These are phyloP conservation scores for Desmodus rotundus DNA, from an alignment of 2,113 vertebrate genomes.

Conservation along the genomic window DNA sequence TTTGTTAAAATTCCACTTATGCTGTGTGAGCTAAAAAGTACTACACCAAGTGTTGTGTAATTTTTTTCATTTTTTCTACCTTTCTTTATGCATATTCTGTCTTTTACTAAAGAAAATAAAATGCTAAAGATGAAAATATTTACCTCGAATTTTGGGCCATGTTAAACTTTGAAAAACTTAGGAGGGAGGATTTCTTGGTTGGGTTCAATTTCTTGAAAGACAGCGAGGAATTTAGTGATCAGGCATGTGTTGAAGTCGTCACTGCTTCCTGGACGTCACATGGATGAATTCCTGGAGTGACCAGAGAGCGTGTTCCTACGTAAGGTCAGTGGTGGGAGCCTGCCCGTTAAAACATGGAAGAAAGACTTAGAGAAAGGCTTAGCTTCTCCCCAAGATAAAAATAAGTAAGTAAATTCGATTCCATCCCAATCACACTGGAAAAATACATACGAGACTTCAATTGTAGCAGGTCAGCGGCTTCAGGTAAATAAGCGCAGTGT, in stretches of 20 bases:
- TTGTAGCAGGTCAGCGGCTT: neutral
- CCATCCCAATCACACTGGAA: neutral
- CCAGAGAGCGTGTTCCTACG: neutral
- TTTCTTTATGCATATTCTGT: conserved; percentile 43
- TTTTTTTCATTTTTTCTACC: conserved; percentile 15
- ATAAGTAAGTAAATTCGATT: neutral
- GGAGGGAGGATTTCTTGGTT: neutral
- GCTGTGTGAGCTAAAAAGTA: conserved; percentile 57
- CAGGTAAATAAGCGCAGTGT: neutral
- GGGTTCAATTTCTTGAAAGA: neutral
- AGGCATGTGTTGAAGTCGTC: neutral
- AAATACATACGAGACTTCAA: neutral
- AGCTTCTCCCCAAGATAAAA: neutral
- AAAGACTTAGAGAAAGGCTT: conserved; percentile 20
- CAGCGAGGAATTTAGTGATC: neutral
- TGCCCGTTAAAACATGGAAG: neutral
- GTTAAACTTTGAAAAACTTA: conserved; percentile 47
- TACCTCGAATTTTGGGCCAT: conserved; percentile 25
- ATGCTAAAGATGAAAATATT: conserved; percentile 53
- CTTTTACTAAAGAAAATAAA: conserved; percentile 57
- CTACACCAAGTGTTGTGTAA: conserved; percentile 30
- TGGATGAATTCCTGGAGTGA: neutral
- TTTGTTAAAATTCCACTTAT: conserved; percentile 70
- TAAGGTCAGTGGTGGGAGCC: neutral
- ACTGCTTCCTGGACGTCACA: neutral